Percentiles rank a stretch among this genome's conserved stretches.
Conservation (phyloP, 2,888 invertebrate genomes). For the Nasonia oneida region DNA sequence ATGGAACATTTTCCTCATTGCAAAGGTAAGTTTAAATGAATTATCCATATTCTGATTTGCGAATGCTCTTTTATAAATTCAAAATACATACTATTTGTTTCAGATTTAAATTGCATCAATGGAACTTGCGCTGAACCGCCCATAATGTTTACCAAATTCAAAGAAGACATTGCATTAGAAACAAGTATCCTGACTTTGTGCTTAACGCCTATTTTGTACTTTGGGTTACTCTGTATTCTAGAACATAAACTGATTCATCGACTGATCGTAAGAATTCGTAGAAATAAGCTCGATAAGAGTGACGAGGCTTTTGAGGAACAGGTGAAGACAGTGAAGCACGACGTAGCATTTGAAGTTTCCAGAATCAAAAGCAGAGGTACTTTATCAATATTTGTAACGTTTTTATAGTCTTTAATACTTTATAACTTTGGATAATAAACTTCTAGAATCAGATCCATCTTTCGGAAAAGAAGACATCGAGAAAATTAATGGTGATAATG, state of each 20-base stretch:
- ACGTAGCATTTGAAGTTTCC: conserved; percentile 63
- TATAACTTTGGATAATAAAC: not conserved
- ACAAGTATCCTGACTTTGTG: conserved; percentile 62
- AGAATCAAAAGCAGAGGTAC: conserved; percentile 56
- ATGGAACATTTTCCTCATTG: not conserved
- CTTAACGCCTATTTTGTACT: conserved; percentile 78
- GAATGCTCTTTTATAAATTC: conserved; percentile 29
- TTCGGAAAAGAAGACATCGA: not conserved
- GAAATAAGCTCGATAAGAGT: conserved; percentile 35
- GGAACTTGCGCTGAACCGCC: conserved; percentile 63
- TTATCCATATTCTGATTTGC: not conserved
- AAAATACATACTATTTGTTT: conserved; percentile 54
- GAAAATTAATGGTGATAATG: not conserved
- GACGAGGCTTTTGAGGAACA: conserved; percentile 64
- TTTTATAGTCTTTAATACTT: not conserved
- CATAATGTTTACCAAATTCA: not conserved
- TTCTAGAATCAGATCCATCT: not conserved
- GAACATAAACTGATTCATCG: conserved; percentile 82
- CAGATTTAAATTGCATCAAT: conserved; percentile 62
- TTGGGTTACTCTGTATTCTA: conserved; percentile 81
- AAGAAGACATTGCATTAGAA: conserved; percentile 17
- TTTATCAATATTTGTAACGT: conserved; percentile 23
- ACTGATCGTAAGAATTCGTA: conserved; percentile 60
- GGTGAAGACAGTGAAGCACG: conserved; percentile 65
- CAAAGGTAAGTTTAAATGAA: not conserved